Conservation (phyloP, 2,888 invertebrate species). For the Pecten maximus region DNA sequence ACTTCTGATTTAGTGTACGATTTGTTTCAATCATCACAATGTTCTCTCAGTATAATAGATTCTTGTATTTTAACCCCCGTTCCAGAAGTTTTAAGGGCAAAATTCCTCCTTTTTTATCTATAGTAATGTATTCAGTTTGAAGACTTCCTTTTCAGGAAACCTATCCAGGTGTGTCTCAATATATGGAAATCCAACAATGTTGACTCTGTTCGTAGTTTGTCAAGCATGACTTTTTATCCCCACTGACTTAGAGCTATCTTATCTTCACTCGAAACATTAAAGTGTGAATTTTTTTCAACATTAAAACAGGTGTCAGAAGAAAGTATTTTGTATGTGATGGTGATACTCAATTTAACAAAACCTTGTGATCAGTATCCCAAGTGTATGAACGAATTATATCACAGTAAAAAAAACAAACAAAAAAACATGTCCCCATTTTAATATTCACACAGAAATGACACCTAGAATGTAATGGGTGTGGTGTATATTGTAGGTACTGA, state of each 20-base stretch:
- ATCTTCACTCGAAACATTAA: neutral
- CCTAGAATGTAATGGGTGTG: neutral
- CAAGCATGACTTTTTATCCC: neutral
- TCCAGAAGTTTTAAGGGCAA: too few relatives aligned
- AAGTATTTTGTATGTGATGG: neutral
- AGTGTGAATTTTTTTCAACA: neutral
- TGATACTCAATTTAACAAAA: neutral
- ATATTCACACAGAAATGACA: neutral
- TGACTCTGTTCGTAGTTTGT: neutral
- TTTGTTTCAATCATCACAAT: too few relatives aligned
- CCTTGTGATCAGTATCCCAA: neutral
- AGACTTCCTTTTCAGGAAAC: too few relatives aligned
- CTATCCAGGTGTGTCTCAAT: neutral
- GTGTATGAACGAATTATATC: neutral
- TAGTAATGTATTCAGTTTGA: too few relatives aligned
- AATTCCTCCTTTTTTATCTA: too few relatives aligned
- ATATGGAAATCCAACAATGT: neutral
- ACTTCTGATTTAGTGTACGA: too few relatives aligned
- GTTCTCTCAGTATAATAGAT: too few relatives aligned
- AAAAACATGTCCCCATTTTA: neutral
- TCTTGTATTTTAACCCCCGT: too few relatives aligned
- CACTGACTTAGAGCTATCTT: neutral
- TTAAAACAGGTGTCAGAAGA: neutral
- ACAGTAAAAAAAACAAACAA: neutral
- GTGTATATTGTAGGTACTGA: too few relatives aligned